phyloP scores from a whole-genome alignment of 2,113 vertebrate species.

The Anguilla japonica region DNA sequence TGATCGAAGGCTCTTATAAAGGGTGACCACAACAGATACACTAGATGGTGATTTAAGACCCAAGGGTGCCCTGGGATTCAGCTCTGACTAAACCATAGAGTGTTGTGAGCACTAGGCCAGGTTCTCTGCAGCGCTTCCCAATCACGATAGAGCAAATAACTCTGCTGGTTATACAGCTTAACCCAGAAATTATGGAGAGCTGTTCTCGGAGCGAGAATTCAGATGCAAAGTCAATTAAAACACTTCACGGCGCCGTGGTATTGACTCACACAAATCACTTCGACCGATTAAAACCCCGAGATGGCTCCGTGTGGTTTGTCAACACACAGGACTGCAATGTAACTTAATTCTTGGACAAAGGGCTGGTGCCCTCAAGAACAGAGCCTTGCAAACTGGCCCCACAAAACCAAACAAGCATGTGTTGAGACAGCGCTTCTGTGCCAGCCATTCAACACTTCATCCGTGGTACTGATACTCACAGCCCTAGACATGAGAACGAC shows the following conservation, averaged over 20 bases:
- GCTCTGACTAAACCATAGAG: background rate
- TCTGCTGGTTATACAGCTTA: background rate
- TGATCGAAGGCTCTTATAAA: background rate
- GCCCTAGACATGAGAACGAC: too few relatives aligned
- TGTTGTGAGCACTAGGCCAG: background rate
- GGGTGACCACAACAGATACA: background rate
- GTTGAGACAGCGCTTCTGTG: too few relatives aligned
- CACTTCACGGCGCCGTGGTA: background rate
- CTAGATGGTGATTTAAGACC: background rate
- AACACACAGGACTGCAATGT: background rate
- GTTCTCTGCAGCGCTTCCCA: background rate
- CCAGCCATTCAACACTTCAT: too few relatives aligned
- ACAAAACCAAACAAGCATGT: too few relatives aligned
- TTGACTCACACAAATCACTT: background rate
- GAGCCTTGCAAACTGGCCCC: too few relatives aligned
- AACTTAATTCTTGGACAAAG: too few relatives aligned
- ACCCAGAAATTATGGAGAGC: background rate
- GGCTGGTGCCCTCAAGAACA: too few relatives aligned
- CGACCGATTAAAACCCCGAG: background rate
- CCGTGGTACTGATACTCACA: too few relatives aligned
- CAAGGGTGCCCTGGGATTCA: background rate
- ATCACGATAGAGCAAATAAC: background rate
- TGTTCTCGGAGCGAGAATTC: background rate
- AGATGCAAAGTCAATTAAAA: background rate
- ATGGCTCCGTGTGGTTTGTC: background rate